These are phyloP conservation scores for Phalacrocorax carbo DNA, from an alignment of 2,113 vertebrate genomes.

Conservation along the genomic window DNA sequence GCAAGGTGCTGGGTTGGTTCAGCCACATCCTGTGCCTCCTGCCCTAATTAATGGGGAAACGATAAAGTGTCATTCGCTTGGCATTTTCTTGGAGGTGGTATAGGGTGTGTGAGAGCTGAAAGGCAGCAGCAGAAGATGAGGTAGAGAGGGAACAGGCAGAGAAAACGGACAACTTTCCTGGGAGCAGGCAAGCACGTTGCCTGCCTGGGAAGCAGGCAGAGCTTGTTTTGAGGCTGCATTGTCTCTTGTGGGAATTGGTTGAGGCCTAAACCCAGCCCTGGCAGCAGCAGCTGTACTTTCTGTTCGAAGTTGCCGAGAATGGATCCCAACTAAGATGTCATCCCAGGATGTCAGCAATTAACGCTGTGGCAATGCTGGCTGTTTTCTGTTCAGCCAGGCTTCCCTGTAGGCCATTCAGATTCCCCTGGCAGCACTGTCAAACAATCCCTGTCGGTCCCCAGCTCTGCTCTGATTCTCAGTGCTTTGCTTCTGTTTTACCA, in stretches of 20 bases:
- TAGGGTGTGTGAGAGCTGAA: neutral
- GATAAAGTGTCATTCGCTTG: neutral
- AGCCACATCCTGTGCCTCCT: neutral
- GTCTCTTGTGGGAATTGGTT: conserved; percentile 52
- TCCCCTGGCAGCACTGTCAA: conserved; percentile 57
- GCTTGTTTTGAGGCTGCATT: conserved; percentile 38
- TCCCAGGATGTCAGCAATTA: conserved; percentile 63
- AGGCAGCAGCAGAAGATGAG: neutral
- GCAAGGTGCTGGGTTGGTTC: neutral
- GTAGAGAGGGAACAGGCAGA: neutral
- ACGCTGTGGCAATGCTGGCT: conserved; percentile 9
- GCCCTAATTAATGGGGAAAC: neutral
- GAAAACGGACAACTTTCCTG: neutral
- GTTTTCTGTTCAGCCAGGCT: conserved; percentile 45
- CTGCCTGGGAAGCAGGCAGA: conserved; percentile 19
- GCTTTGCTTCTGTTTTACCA: conserved; percentile 51
- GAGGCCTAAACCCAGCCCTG: conserved; percentile 51
- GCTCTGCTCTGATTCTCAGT: conserved; percentile 22
- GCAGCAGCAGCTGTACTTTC: conserved; percentile 62
- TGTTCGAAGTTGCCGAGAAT: conserved; percentile 34
- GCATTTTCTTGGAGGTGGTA: neutral
- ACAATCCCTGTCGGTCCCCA: conserved; percentile 1
- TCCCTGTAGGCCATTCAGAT: conserved; percentile 62
- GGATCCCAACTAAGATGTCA: conserved; percentile 61
- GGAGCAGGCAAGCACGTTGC: neutral